Evolutionary conservation across 2,888 invertebrate genomes (phyloP).

Genomic region (Dichetophora obliterata): DNA sequence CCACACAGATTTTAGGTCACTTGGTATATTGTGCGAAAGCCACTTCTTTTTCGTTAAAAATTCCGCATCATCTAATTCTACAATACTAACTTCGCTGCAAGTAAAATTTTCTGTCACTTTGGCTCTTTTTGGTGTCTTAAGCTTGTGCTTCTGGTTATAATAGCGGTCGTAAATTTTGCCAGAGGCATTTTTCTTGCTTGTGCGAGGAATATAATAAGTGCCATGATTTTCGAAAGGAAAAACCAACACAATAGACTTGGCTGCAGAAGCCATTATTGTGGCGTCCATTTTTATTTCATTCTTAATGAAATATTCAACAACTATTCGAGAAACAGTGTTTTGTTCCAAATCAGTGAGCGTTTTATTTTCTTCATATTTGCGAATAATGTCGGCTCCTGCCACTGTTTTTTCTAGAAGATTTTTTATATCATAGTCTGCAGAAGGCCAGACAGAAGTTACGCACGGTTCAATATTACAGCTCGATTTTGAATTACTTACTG

Average conservation of each 20-base stretch:
- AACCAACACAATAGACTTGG: conserved; percentile 18
- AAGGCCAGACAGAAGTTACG: not conserved
- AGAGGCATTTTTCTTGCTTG: conserved; percentile 20
- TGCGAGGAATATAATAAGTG: conserved; percentile 29
- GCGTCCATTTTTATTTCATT: conserved; percentile 31
- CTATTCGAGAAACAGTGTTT: conserved; percentile 22
- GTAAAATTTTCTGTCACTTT: conserved; percentile 25
- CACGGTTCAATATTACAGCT: not conserved
- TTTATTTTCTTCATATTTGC: conserved; percentile 27
- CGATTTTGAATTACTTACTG: not conserved
- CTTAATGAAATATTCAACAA: conserved; percentile 23
- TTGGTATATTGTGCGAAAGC: conserved; percentile 20
- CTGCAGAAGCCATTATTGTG: conserved; percentile 23
- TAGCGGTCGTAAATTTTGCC: conserved; percentile 34
- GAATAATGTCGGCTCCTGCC: conserved; percentile 24
- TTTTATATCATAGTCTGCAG: conserved; percentile 17
- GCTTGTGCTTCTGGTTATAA: conserved; percentile 28
- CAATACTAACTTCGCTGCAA: conserved; percentile 18
- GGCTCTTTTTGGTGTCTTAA: conserved; percentile 5
- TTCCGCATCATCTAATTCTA: conserved; percentile 12
- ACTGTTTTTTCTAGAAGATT: conserved; percentile 27
- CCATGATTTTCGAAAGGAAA: conserved; percentile 33
- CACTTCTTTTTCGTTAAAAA: conserved; percentile 27
- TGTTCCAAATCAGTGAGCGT: conserved; percentile 21
- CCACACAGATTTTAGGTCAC: conserved; percentile 24